Conservation (phyloP, 2,888 invertebrate genomes). For the Teleogryllus oceanicus region DNA sequence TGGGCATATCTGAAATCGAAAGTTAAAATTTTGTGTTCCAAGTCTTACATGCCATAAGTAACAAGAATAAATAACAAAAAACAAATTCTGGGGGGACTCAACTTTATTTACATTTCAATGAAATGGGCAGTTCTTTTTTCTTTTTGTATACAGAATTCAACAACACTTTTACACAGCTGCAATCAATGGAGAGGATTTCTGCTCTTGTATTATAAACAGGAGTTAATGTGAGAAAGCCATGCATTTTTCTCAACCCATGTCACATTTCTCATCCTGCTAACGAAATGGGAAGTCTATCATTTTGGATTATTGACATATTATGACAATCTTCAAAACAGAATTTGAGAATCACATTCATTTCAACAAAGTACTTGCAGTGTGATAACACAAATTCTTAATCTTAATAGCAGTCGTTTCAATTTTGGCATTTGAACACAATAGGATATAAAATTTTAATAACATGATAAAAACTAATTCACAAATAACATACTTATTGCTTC, state of each 20-base stretch:
- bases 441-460: no score
- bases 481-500: no score
- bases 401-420: no score
- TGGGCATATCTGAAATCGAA: no score
- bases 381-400: no score
- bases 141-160: conserved; percentile 35
- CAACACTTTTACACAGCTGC: conserved; percentile 36
- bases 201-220: conserved; percentile 24
- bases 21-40: no score
- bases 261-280: conserved; percentile 21
- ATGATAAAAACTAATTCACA: no score
- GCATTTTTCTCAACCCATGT: conserved; percentile 23
- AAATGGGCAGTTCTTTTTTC: conserved; percentile 31
- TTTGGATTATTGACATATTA: background rate
- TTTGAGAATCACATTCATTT: background rate
- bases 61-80: no score
- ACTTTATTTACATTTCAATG: conserved; percentile 36
- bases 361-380: conserved; percentile 1
- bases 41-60: no score
- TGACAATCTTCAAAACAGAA: background rate
- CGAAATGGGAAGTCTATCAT: background rate
- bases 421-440: no score
- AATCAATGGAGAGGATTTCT: conserved; percentile 28
- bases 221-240: conserved; percentile 29
- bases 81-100: conserved; percentile 26